phyloP scores from a whole-genome alignment of 1,140 invertebrate genomes.

The Linepithema humile region DNA sequence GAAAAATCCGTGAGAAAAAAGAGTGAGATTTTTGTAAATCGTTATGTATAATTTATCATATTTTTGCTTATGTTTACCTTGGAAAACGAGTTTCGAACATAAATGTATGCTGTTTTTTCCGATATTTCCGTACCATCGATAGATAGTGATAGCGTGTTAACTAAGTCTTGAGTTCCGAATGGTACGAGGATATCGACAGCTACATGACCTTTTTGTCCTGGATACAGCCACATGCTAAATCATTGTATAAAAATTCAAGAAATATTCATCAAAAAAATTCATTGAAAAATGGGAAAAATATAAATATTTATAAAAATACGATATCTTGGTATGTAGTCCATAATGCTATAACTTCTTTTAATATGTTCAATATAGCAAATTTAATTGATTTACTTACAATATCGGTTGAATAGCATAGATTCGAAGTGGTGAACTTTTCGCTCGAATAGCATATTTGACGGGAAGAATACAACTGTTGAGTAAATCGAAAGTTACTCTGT shows the following conservation, averaged over 20 bases:
- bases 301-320: neutral
- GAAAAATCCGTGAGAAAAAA: neutral
- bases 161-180: constrained; percentile 80
- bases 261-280: constrained; percentile 16
- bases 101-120: constrained; percentile 82
- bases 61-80: constrained; percentile 63
- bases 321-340: neutral
- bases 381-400: constrained; percentile 29
- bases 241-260: neutral
- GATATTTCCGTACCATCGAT: constrained; percentile 74
- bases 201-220: constrained; percentile 85
- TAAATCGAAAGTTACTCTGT: constrained; percentile 73
- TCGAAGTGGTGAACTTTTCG: constrained; percentile 60
- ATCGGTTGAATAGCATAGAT: constrained; percentile 38
- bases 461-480: constrained; percentile 71
- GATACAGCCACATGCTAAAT: constrained; percentile 81
- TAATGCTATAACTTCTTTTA: no score
- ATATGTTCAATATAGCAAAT: neutral
- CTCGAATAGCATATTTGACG: constrained; percentile 62
- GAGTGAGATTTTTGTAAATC: no score
- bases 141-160: constrained; percentile 85
- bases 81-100: constrained; percentile 74
- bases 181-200: constrained; percentile 85
- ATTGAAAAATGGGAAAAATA: neutral
- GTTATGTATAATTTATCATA: neutral